Conservation (phyloP, 2,113 vertebrate species). For the Riparia riparia region DNA sequence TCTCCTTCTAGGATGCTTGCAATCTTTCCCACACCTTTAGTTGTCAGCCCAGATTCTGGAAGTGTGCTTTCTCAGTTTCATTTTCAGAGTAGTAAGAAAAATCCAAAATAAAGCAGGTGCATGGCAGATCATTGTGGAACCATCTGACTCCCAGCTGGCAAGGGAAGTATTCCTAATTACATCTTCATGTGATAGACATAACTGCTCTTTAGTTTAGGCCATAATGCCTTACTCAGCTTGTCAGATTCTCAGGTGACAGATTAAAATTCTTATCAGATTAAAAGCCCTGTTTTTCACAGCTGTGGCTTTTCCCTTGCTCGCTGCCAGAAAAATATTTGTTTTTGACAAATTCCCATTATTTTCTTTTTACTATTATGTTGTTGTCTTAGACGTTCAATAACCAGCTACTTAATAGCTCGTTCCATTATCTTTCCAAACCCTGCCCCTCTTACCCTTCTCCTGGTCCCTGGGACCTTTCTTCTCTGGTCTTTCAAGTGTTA, state of each 20-base stretch:
- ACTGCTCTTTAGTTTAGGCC: neutral
- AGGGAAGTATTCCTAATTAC: neutral
- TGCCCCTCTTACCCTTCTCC: neutral
- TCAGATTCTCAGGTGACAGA: neutral
- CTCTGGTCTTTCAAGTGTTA: neutral
- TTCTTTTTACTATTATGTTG: neutral
- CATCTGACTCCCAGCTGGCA: neutral
- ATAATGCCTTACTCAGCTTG: neutral
- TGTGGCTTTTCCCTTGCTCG: neutral
- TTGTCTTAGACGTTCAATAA: neutral
- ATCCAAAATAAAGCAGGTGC: neutral
- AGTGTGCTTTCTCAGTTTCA: neutral
- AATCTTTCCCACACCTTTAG: neutral
- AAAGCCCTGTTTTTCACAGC: neutral
- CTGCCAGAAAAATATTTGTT: neutral
- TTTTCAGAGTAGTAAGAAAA: neutral
- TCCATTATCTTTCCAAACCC: neutral
- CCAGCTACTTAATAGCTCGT: fast-evolving
- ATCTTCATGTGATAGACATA: neutral
- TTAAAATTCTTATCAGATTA: neutral
- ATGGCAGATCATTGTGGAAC: neutral
- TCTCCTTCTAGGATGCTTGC: neutral
- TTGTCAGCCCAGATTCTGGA: neutral
- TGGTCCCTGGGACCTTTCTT: neutral
- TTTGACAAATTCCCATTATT: neutral